Evolutionary conservation across 2,113 vertebrate species (phyloP), one percentile per base, ranked within the genome.

Genomic region (Anthoscopus minutus): DNA sequence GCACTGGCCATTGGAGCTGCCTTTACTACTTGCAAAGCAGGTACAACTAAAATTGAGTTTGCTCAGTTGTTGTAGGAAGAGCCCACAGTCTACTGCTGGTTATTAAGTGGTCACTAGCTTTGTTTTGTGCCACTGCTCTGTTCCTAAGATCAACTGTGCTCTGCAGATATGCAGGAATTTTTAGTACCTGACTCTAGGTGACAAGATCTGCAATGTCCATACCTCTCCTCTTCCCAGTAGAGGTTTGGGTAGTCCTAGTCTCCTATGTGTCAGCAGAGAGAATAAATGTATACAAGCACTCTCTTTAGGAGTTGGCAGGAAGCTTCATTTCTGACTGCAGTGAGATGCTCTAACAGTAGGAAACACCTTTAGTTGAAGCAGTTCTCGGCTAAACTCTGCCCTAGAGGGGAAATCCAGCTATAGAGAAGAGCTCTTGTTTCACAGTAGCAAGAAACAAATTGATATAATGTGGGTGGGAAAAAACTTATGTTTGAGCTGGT

Each of bases 81-180:
- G 60, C 38, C 42, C 62, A 27, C 27, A 20, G 11, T 37, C 54
- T 86, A 4, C 23, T 73, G 67, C 76, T 76, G 53, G 37, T 83
- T 51, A 16, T 27, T 27, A 18, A 88, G 81, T 86, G 60, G 54
- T 88, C 48, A 19, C 4, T 6, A 35, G 25, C 60, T 73, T 64
- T 86, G 54, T 61, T 89, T 87, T 79, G 76, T 81, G 85, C 30
- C 65, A 56, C 65, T 78, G 42, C 72, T 83, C 64, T 82, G 74
- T 45, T 89, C 53, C 81, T 35, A 42, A 94, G 64, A 94, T 90
- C 71, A 93, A 7, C 72, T 58, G 35, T 51, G 71, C 50, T 82
- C 71, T 91, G 81, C 67, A 90, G 89, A 86, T 88, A 86, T 21
- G 64, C 88, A 93, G 93, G 93, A 94, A 88, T 86, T 92, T 94